Percentiles rank a stretch among this genome's conserved stretches.
phyloP scores from a whole-genome alignment of 1,140 invertebrate genomes.

The Neomicropteryx cornuta region DNA sequence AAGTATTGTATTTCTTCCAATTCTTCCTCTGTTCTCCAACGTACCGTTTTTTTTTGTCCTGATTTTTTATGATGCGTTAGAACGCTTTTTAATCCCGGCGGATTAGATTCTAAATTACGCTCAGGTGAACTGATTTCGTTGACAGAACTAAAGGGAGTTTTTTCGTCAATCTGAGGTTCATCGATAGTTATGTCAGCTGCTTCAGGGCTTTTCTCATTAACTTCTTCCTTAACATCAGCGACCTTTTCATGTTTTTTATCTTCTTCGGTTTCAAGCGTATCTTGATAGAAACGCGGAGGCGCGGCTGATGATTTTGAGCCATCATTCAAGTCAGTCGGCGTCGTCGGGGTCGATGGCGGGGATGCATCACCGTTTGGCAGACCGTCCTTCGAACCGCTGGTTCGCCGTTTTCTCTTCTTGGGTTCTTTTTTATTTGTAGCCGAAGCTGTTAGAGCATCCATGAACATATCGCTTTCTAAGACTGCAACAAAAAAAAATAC shows the following conservation, averaged over 20 bases:
- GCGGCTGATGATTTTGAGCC: constrained; percentile 40
- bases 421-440: constrained; percentile 65
- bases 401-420: constrained; percentile 63
- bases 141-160: no score
- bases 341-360: constrained; percentile 29
- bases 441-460: constrained; percentile 72
- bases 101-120: neutral
- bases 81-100: constrained; percentile 46
- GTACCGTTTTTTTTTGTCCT: constrained; percentile 71
- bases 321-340: constrained; percentile 24
- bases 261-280: constrained; percentile 68
- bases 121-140: no score
- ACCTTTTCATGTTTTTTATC: constrained; percentile 26
- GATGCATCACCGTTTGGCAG: constrained; percentile 36
- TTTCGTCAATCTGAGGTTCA: constrained; percentile 21
- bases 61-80: constrained; percentile 55
- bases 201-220: constrained; percentile 18
- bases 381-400: constrained; percentile 50
- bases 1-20: constrained; percentile 78
- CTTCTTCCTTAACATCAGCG: constrained; percentile 23
- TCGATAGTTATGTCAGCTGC: constrained; percentile 12
- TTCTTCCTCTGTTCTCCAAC: constrained; percentile 71
- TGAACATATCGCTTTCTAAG: constrained; percentile 85
- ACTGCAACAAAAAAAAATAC: constrained; percentile 44
- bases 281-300: constrained; percentile 81